Evolutionary conservation across 1,140 invertebrate species (phyloP).

Genomic region (Aradophagus sp.): DNA sequence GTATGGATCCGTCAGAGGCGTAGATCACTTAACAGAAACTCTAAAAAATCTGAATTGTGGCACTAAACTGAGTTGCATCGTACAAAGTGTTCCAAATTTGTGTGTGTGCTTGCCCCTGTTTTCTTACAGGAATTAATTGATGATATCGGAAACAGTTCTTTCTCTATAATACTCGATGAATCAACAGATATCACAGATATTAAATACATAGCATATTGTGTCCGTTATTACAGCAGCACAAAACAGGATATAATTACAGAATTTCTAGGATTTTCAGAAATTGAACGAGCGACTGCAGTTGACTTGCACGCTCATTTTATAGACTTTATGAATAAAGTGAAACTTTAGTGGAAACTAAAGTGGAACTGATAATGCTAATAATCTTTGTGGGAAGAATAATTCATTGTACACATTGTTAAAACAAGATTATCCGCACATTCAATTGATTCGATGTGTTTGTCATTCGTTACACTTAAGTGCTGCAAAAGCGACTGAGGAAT

Average conservation of each 20-base stretch:
- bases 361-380: conserved; percentile 49
- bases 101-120: conserved; percentile 43
- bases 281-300: conserved; percentile 30
- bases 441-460: conserved; percentile 32
- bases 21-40: conserved; percentile 42
- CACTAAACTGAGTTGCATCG: conserved; percentile 36
- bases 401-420: conserved; percentile 26
- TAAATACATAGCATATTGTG: conserved; percentile 48
- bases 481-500: conserved; percentile 11
- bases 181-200: conserved; percentile 41
- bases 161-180: conserved; percentile 49
- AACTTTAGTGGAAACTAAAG: conserved; percentile 28
- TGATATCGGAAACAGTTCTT: conserved; percentile 32
- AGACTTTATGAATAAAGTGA: conserved; percentile 3
- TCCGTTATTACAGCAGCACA: conserved; percentile 34
- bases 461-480: conserved; percentile 21
- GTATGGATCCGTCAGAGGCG: conserved; percentile 29
- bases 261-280: conserved; percentile 41
- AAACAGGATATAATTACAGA: conserved; percentile 32
- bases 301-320: conserved; percentile 17
- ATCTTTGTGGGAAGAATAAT: conserved; percentile 40
- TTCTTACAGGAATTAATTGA: conserved; percentile 40
- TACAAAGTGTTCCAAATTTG: conserved; percentile 53
- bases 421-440: conserved; percentile 18
- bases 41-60: conserved; percentile 33